A percentile compares a stretch with the other conserved stretches of the same genome.
These are phyloP conservation scores for Drosophila athabasca DNA, from an alignment of 1,140 invertebrate genomes.

Conservation along the genomic window DNA sequence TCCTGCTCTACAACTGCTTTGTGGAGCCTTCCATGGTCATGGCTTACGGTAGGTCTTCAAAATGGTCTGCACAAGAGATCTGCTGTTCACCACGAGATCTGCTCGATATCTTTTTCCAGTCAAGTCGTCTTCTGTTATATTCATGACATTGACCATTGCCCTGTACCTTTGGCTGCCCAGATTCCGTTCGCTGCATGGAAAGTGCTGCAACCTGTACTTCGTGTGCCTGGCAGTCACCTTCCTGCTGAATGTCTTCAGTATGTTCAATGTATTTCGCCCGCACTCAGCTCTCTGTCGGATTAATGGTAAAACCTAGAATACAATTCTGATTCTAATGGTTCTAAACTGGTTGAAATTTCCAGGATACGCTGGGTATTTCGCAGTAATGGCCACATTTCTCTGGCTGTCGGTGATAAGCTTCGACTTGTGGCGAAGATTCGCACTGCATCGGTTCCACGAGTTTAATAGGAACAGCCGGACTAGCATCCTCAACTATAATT, in stretches of 20 bases:
- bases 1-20: not conserved
- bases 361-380: conserved; percentile 88
- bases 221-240: conserved; percentile 83
- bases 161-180: conserved; percentile 88
- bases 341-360: too few relatives aligned
- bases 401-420: conserved; percentile 91
- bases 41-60: conserved; percentile 28
- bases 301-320: conserved; percentile 11
- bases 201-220: conserved; percentile 85
- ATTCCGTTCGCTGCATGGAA: conserved; percentile 88
- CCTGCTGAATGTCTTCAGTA: conserved; percentile 83
- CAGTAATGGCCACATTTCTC: conserved; percentile 88
- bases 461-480: conserved; percentile 65
- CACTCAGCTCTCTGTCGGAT: conserved; percentile 38
- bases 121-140: conserved; percentile 87
- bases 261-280: conserved; percentile 56
- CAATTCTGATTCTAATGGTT: too few relatives aligned
- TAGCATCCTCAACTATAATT: conserved; percentile 87
- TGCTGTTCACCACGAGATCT: not conserved
- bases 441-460: conserved; percentile 83
- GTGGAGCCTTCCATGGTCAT: not conserved
- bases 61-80: not conserved
- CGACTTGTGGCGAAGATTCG: conserved; percentile 88
- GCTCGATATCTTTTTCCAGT: conserved; percentile 77
- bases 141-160: conserved; percentile 87